These are phyloP conservation scores for Nomia melanderi DNA, from an alignment of 1,140 invertebrate species.

Conservation along the genomic window DNA sequence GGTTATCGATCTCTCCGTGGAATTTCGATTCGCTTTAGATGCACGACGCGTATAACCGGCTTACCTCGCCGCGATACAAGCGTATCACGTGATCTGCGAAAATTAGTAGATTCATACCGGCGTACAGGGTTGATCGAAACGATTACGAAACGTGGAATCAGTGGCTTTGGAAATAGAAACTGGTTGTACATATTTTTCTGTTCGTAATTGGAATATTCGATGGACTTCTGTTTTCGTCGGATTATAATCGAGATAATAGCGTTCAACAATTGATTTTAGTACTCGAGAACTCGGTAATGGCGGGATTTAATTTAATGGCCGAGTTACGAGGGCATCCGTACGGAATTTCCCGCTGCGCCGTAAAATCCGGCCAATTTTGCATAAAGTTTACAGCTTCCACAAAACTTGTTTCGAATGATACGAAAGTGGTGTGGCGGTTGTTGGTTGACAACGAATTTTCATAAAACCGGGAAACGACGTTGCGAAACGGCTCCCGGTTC, in stretches of 20 bases:
- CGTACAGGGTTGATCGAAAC: too few species aligned
- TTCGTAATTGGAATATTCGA: too few species aligned
- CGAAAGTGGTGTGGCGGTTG: not conserved
- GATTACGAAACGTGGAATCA: too few species aligned
- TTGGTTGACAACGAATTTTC: not conserved
- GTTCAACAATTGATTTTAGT: too few species aligned
- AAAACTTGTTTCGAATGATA: not conserved
- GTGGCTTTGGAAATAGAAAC: too few species aligned
- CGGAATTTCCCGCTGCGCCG: not conserved
- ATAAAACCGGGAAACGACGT: not conserved
- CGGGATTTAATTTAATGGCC: not conserved
- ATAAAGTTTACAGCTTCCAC: constrained; percentile 7
- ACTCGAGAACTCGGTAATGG: not conserved
- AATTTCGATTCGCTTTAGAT: not conserved
- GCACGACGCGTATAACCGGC: not conserved
- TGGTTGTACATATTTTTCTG: too few species aligned
- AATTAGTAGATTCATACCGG: too few species aligned
- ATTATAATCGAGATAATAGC: not conserved
- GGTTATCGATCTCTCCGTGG: constrained; percentile 6
- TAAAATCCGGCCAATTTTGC: not conserved
- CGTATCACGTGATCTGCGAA: not conserved
- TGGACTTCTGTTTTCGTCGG: not conserved
- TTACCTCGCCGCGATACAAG: not conserved
- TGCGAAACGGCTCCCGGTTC: not conserved
- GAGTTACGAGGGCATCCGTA: not conserved